Evolutionary conservation across 2,888 invertebrate species (phyloP).

Genomic region (Cephus sareptanus): DNA sequence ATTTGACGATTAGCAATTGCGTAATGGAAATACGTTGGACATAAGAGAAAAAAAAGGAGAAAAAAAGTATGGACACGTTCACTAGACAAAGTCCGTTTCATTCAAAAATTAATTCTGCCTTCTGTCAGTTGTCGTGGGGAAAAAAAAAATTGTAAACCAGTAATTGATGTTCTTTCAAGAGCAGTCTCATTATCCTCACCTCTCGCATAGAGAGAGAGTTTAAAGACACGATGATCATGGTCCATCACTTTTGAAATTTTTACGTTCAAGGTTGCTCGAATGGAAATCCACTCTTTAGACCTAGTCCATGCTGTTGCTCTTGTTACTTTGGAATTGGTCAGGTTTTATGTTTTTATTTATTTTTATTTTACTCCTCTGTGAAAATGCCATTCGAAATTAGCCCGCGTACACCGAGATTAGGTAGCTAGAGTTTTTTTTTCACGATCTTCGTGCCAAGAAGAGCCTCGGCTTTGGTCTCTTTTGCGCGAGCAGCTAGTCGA

Average conservation of each 20-base stretch:
- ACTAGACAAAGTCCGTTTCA: too few species aligned
- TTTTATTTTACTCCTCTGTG: not conserved
- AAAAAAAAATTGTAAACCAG: not conserved
- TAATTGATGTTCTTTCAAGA: not conserved
- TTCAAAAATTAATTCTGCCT: not conserved
- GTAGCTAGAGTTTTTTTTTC: conserved; percentile 11
- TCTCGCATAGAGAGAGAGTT: not conserved
- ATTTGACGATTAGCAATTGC: not conserved
- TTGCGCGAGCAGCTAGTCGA: conserved; percentile 13
- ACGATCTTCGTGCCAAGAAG: conserved; percentile 16
- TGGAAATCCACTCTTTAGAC: not conserved
- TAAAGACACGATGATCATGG: not conserved
- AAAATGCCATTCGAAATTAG: conserved; percentile 15
- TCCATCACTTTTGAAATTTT: not conserved
- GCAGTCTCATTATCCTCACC: not conserved
- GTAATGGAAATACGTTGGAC: not conserved
- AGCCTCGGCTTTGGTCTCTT: conserved; percentile 19
- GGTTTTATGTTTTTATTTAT: not conserved
- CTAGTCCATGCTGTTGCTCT: too few species aligned
- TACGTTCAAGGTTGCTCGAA: not conserved
- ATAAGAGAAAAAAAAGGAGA: not conserved
- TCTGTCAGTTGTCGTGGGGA: not conserved
- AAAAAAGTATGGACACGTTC: not conserved
- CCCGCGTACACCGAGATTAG: conserved; percentile 15
- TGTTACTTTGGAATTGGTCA: not conserved